Base-by-base conservation (phyloP, 2,113 vertebrate species). In the Serilophus lunatus region DNA sequence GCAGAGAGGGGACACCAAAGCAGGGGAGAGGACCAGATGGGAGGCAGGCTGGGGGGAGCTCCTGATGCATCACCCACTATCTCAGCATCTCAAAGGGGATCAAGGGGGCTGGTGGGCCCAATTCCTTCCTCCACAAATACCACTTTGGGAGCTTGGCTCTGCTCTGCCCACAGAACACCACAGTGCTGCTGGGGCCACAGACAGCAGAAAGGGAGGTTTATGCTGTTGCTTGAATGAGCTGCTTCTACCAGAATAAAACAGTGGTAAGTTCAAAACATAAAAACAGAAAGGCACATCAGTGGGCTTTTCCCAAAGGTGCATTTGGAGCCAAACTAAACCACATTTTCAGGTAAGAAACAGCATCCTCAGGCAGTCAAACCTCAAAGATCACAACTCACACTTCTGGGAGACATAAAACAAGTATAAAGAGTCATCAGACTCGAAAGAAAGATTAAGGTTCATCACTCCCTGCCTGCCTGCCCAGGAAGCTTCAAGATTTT, bases 281-380 rank as follows among this genome's bases (percentile, higher is more conserved):
- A 87, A 85, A 16, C 18, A 80, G 61, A 76, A 90, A 68, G 45
- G 22, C 78, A 60, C 15, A 64, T 61, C 65, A 72, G 64, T 40
- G 61, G 61, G 10, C 14, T 91, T 82, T 82, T 85, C 85, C 50
- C 82, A 85, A 85, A 80, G 57, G 66, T 68, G 45, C 40, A 40
- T 53, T 60, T 91, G 60, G 84, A 93, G 65, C 33, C 53, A 87
- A 68, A 51, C 44, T 56, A 82, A 91, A 90, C 38, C 20, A 28
- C 5, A 1, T 74, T 74, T 82, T 40, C 65, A 91, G 44, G 60
- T 78, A 94, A 78, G 69, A 86, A 89, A 78, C 24, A 72, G 38
- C 50, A 90, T 49, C 66, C 50, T 65, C 53, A 60, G 61, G 70
- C 57, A 90, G 66, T 35, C 1, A 4, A 82, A 75, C 44, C 4